Base-by-base conservation (phyloP, 2,888 invertebrate genomes). In the Tetropium fuscum region DNA sequence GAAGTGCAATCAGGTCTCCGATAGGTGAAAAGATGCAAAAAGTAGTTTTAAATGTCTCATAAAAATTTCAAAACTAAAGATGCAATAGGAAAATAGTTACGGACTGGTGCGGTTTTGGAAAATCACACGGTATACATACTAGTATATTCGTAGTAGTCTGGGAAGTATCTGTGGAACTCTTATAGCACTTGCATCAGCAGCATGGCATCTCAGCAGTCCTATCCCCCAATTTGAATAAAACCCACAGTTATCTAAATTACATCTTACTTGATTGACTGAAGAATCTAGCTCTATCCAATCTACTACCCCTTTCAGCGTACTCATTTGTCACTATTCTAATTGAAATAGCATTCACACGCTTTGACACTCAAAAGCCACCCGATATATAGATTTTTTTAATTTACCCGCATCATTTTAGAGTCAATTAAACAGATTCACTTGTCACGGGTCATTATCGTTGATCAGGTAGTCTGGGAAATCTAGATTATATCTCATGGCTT, bases 321-420 rank as follows among this genome's bases (percentile, higher is more conserved):
- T 8, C 22, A 48, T 48, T 48, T 36, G 48, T 48, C 48, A 20
- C 48, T 36, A 36, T 48, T 36, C 2, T 48, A 36, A 48, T 36
- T 19, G n/a, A 36, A 48, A 36, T 30, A 48, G 11, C 20, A 20
- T 48, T 48, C 48, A 48, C 48, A 48, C 48, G 22, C 19, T 36
- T n/a, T n/a, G 15, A 15, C 25, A 10, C 47, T 18, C 20, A 2
- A 34, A 19, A 16, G 34, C 30, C 47, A 32, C 34, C 11, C 15
- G 22, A 27, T 16, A 15, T 7, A 16, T 44, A 10, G 16, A 20
- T 53, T 40, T 48, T 8, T 34, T 53, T 36, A 53, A 57, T 53
- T 57, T 53, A 48, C 60, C 57, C 53, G 53, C 47, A 48, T 60
- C 60, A 60, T 7, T 60, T 53, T 32, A 22, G 13, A 36, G 41